phyloP scores from a whole-genome alignment of 1,140 invertebrate species.

The Hypsibius dujardini region DNA sequence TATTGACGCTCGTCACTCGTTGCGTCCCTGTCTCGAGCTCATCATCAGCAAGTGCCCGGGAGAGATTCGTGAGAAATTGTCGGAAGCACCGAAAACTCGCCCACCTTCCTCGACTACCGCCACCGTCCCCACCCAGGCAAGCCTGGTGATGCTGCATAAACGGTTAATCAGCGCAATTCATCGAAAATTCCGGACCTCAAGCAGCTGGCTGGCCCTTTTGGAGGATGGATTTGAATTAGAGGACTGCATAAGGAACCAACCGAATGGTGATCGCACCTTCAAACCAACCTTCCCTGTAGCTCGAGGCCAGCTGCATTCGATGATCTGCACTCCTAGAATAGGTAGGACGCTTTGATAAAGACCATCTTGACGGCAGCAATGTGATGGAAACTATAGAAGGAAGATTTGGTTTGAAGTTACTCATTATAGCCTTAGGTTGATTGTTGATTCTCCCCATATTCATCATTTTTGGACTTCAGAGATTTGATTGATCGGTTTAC shows the following conservation, averaged over 20 bases:
- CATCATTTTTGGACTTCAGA: neutral
- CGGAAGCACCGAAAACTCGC: neutral
- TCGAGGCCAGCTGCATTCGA: constrained; percentile 38
- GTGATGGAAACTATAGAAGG: neutral
- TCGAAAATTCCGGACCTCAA: constrained; percentile 49
- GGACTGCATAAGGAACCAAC: constrained; percentile 62
- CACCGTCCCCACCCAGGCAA: constrained; percentile 27
- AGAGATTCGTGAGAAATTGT: constrained; percentile 19
- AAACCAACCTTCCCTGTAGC: constrained; percentile 51
- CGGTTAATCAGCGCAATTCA: constrained; percentile 37
- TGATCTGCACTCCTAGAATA: constrained; percentile 47
- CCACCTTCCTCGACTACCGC: neutral
- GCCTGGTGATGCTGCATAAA: constrained; percentile 52
- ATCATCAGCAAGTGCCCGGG: constrained; percentile 57
- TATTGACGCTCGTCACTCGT: constrained; percentile 33
- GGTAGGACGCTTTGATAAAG: constrained; percentile 34
- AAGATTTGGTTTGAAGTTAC: neutral
- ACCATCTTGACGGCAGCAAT: constrained; percentile 16
- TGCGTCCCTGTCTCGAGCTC: constrained; percentile 46
- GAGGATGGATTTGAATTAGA: constrained; percentile 54
- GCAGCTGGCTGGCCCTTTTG: constrained; percentile 72
- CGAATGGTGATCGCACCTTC: constrained; percentile 53
- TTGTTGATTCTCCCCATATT: neutral
- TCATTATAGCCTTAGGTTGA: too few species aligned
- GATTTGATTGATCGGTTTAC: neutral